phyloP scores from a whole-genome alignment of 2,113 vertebrate species.

The Tupaia tana region DNA sequence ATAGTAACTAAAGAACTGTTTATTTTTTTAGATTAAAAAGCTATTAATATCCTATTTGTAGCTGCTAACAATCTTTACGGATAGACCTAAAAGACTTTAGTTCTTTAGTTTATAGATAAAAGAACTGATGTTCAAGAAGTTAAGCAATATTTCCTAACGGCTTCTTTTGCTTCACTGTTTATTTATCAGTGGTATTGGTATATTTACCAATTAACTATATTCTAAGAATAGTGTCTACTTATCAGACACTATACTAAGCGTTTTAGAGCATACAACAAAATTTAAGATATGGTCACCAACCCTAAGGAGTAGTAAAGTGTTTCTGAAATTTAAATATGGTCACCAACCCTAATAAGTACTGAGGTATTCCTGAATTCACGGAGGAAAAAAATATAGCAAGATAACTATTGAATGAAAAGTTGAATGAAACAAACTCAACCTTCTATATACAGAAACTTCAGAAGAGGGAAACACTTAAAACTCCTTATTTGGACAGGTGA shows the following conservation, averaged over 20 bases:
- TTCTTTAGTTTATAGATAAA: background rate
- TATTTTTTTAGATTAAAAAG: background rate
- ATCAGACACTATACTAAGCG: background rate
- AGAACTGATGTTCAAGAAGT: constrained; percentile 1
- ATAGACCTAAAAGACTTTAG: background rate
- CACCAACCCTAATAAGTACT: background rate
- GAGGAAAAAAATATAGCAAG: background rate
- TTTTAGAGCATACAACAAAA: background rate
- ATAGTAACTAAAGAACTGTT: background rate
- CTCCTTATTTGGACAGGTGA: background rate
- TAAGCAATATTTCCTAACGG: background rate
- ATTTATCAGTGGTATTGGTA: background rate
- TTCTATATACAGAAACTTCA: background rate
- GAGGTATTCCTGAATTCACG: background rate
- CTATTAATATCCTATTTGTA: background rate
- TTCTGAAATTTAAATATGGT: background rate
- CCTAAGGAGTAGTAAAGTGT: background rate
- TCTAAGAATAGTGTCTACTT: background rate
- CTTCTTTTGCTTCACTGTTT: background rate
- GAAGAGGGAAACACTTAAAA: background rate
- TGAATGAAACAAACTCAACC: background rate
- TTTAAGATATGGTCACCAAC: background rate
- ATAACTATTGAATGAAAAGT: background rate
- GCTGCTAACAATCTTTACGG: background rate
- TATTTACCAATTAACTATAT: background rate